These are phyloP conservation scores for Macrosiphum euphorbiae DNA, from an alignment of 2,888 invertebrate species.

Conservation along the genomic window DNA sequence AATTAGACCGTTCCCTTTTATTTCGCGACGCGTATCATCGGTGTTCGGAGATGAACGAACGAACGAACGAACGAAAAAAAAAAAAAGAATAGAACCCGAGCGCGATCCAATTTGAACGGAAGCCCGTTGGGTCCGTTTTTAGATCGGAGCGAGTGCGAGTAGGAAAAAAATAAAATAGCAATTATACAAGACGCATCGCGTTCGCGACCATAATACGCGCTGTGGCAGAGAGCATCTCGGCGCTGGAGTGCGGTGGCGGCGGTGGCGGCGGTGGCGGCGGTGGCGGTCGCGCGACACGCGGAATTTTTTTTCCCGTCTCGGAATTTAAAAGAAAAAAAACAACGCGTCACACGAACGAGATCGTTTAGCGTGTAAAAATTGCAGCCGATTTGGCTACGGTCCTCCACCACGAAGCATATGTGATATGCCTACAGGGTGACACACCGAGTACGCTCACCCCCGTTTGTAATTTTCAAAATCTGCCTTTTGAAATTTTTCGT, in stretches of 20 bases:
- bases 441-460: neutral
- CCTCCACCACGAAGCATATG: neutral
- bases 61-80: neutral
- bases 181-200: neutral
- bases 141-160: constrained; percentile 11
- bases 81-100: constrained; percentile 17
- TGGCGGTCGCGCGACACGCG: constrained; percentile 32
- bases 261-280: constrained; percentile 50
- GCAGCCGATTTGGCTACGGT: constrained; percentile 59
- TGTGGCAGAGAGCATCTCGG: neutral
- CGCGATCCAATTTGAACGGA: constrained; percentile 49
- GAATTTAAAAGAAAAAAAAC: constrained; percentile 46
- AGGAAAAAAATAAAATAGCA: neutral
- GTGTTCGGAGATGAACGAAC: neutral
- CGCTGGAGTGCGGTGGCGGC: constrained; percentile 56
- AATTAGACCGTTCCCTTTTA: constrained; percentile 52
- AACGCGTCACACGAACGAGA: constrained; percentile 37
- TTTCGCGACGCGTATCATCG: constrained; percentile 28
- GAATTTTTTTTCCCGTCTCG: constrained; percentile 59
- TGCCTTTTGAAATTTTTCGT: neutral
- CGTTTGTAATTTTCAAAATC: neutral
- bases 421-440: neutral
- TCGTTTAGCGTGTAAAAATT: constrained; percentile 49
- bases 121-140: constrained; percentile 52
- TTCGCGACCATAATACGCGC: neutral